Evolutionary conservation across 2,888 invertebrate genomes (phyloP), one percentile per base, ranked within the genome.

Genomic region (Hesperia comma): DNA sequence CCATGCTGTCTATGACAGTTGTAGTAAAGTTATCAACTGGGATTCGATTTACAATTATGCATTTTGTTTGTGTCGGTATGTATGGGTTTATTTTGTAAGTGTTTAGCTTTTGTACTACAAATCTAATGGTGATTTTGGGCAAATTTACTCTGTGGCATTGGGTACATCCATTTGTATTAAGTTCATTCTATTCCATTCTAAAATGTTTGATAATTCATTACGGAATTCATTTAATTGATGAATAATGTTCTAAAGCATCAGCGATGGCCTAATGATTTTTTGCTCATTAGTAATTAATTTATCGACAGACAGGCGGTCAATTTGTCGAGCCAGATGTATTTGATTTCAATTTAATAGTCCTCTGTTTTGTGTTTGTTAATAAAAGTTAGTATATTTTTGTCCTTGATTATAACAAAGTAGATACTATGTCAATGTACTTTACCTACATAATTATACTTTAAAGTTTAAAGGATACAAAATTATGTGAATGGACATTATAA

Each of bases 11-110:
- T n/a, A n/a, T n/a, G n/a, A n/a, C n/a, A n/a, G n/a, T n/a, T n/a
- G 15, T 0, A 15, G 7, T n/a, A 43, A 43, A 43, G 43, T 43
- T 37, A 55, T 14, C 55, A 55, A 37, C 1, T 55, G 55, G 55
- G 15, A 37, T 55, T 55, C 17, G 10, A 33, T 37, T 10, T 15
- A 33, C 10, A 37, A 37, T 53, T 37, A 37, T 37, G 37, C 55
- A 55, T 54, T 54, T 54, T 54, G 54, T n/a, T 32, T 54, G 54
- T n/a, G 32, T 54, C 14, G 37, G 17, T 46, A 60, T 54, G 55
- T 61, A 56, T 66, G 69, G 61, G 54, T 61, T 68, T 63, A 63
- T 41, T 63, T 49, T 64, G 43, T 68, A 68, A 69, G 69, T 69
- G 54, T 14, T 46, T 46, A 63, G 69, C 67, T 67, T 69, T 40